Evolutionary conservation across 2,888 invertebrate species (phyloP).

Genomic region (Prostheceraeus crozeri): DNA sequence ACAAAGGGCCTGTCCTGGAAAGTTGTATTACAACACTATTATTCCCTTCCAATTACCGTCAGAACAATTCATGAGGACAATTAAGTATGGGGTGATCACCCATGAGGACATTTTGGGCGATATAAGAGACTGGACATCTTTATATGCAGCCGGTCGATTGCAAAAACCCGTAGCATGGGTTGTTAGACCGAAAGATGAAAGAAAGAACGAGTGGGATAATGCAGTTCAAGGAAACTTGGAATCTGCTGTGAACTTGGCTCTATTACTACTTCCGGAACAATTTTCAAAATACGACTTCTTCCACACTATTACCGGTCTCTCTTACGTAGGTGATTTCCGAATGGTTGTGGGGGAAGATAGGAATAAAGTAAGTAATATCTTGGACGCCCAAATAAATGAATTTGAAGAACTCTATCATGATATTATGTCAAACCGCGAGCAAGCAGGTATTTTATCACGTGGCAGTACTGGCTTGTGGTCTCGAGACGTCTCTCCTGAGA

Average conservation of each 20-base stretch:
- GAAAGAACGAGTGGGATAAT: neutral
- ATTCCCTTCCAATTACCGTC: neutral
- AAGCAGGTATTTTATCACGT: too few relatives aligned
- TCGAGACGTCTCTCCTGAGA: too few relatives aligned
- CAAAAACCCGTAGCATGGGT: slow-evolving; percentile 38
- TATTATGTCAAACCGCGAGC: too few relatives aligned
- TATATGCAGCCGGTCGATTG: slow-evolving; percentile 37
- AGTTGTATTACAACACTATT: slow-evolving; percentile 36
- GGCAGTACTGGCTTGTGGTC: too few relatives aligned
- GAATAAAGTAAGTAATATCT: slow-evolving; percentile 21
- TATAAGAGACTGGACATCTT: slow-evolving; percentile 31
- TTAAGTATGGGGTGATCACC: slow-evolving; percentile 37
- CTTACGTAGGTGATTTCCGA: slow-evolving; percentile 32
- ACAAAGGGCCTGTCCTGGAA: neutral
- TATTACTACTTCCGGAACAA: slow-evolving; percentile 33
- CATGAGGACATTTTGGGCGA: slow-evolving; percentile 16
- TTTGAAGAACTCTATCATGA: too few relatives aligned
- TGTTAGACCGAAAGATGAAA: neutral
- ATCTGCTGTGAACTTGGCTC: slow-evolving; percentile 19
- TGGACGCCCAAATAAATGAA: too few relatives aligned
- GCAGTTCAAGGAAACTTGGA: slow-evolving; percentile 28
- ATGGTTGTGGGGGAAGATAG: slow-evolving; percentile 33
- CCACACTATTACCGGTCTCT: slow-evolving; percentile 10
- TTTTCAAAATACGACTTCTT: slow-evolving; percentile 24
- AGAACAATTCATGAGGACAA: neutral